Conservation (phyloP, 2,888 invertebrate genomes). For the Dioctria rufipes region DNA sequence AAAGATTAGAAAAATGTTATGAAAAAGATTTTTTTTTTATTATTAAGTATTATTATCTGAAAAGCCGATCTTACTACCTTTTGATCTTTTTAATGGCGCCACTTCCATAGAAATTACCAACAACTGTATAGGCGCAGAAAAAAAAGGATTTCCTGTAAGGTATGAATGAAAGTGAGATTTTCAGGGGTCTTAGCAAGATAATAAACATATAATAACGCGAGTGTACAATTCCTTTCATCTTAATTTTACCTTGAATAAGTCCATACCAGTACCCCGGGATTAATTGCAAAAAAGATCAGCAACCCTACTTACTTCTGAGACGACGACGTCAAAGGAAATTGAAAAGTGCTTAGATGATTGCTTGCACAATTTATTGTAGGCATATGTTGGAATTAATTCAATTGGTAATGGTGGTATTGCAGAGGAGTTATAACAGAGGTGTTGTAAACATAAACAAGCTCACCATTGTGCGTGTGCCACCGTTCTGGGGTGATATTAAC, state of each 20-base stretch:
- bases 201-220: slow-evolving; percentile 11
- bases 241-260: not conserved
- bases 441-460: not conserved
- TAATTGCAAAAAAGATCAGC: slow-evolving; percentile 27
- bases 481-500: not conserved
- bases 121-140: not conserved
- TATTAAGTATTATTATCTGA: not conserved
- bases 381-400: slow-evolving; percentile 14
- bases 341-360: slow-evolving; percentile 32
- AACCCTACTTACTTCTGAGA: not conserved
- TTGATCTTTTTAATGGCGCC: not conserved
- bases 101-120: not conserved
- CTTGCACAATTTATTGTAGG: slow-evolving; percentile 19
- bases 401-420: not conserved
- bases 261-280: not conserved
- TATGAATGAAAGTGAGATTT: slow-evolving; percentile 24
- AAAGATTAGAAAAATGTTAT: not conserved
- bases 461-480: not conserved
- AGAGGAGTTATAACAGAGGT: not conserved
- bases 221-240: not conserved
- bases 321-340: slow-evolving; percentile 42
- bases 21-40: not conserved
- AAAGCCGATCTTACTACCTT: not conserved
- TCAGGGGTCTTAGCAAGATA: slow-evolving; percentile 8
- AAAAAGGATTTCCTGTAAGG: not conserved